Conservation (phyloP, 2,888 invertebrate species). For the Drosophila borborema region DNA sequence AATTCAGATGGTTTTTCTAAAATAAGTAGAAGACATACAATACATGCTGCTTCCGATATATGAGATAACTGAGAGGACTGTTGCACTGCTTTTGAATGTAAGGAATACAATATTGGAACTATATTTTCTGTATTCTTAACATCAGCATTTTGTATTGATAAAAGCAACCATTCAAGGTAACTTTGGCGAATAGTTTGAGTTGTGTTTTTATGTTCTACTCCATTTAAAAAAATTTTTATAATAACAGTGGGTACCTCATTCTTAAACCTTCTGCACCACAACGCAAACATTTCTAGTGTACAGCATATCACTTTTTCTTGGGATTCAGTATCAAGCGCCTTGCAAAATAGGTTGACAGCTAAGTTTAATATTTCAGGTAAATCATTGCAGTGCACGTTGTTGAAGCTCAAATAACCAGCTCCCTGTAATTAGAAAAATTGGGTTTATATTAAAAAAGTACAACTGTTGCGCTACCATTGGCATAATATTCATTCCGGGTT, state of each 20-base stretch:
- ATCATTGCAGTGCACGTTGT: constrained; percentile 88
- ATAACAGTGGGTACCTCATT: constrained; percentile 89
- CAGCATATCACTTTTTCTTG: constrained; percentile 95
- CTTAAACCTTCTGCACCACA: constrained; percentile 90
- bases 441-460: background rate
- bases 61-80: constrained; percentile 90
- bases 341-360: constrained; percentile 89
- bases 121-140: constrained; percentile 85
- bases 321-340: constrained; percentile 93
- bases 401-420: constrained; percentile 90
- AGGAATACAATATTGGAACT: constrained; percentile 88
- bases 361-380: constrained; percentile 87
- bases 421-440: constrained; percentile 85
- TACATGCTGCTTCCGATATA: constrained; percentile 90
- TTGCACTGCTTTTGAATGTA: constrained; percentile 90
- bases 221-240: constrained; percentile 90
- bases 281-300: constrained; percentile 91
- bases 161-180: constrained; percentile 91
- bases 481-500: no score
- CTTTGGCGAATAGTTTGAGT: constrained; percentile 91
- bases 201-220: constrained; percentile 90
- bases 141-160: constrained; percentile 87
- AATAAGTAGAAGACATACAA: constrained; percentile 89
- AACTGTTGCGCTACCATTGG: no score
- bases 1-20: constrained; percentile 86